Evolutionary conservation across 2,113 vertebrate species (phyloP), one percentile per base, ranked within the genome.

Genomic region (Rhinichthys klamathensis): DNA sequence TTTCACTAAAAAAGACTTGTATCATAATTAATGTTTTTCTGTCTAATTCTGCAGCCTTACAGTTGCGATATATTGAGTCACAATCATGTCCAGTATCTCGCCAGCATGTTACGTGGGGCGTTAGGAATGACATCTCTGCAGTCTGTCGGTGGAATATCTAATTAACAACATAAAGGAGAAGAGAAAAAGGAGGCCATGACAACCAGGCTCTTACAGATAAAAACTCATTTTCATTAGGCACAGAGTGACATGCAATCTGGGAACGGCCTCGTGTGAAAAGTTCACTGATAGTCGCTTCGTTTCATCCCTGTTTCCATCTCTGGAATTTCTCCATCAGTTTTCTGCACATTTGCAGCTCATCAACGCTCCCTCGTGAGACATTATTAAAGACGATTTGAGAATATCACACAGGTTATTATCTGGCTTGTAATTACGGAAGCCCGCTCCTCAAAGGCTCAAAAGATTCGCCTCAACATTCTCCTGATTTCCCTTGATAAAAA

Each of bases 101-200:
- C 65, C 30, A 72, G n/a, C 80, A 49, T 81, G 79, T 67, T 80
- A 58, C 30, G 30, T 23, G 21, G 46, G 65, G 30, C 80, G 18
- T 81, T 69, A 49, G 79, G 61, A 81, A 69, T 72, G 80, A 83
- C 80, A 83, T 72, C 80, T 83, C 80, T 38, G 80, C 80, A 23
- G 61, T 81, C 61, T 81, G 79, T 69, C 44, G 6, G 11, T 73
- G 41, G 84, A 73, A 74, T 76, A 65, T 82, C 80, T 86, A 82
- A 86, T 86, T 86, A 86, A 82, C 77, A 54, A 61, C 51, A 60
- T 78, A 85, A 78, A 85, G 75, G 70, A 49, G 76, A 85, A 12
- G 23, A 65, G 30, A 73, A 63, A 74, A 79, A 60, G 30, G 56
- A 46, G 79, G 60, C 44, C 56, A 32, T 60, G 79, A 69, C 61